Conservation (phyloP, 2,888 invertebrate species). For the Galerucella nymphaeae region DNA sequence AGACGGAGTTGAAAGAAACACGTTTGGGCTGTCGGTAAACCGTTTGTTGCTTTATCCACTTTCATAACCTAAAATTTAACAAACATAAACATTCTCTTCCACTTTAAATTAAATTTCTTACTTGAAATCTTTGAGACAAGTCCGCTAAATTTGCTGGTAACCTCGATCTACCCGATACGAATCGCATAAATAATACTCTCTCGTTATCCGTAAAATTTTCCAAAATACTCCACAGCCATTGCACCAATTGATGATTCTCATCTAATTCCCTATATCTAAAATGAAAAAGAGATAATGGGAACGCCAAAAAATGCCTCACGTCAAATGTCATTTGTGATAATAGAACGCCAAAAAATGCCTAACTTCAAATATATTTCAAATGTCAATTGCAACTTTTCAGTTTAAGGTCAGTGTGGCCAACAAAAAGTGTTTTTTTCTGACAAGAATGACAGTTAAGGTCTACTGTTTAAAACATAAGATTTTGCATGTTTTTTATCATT, state of each 20-base stretch:
- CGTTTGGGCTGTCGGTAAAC: constrained; percentile 74
- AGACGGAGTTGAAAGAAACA: constrained; percentile 73
- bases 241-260: constrained; percentile 70
- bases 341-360: not conserved
- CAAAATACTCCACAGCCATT: constrained; percentile 74
- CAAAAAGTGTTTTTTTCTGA: no score
- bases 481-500: no score
- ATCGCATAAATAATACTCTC: constrained; percentile 73
- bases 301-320: not conserved
- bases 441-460: no score
- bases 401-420: no score
- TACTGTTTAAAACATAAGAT: no score
- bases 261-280: constrained; percentile 73
- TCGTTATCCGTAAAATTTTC: constrained; percentile 73
- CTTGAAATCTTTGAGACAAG: constrained; percentile 74
- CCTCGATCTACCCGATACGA: constrained; percentile 74
- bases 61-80: constrained; percentile 69
- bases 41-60: constrained; percentile 69
- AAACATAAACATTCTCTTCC: no score
- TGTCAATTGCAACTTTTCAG: no score
- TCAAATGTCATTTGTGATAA: no score
- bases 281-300: not conserved
- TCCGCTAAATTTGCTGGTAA: constrained; percentile 74
- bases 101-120: no score
- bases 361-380: not conserved